These are phyloP conservation scores for Chromoteleia sp. DNA, from an alignment of 2,888 invertebrate genomes.

Conservation along the genomic window DNA sequence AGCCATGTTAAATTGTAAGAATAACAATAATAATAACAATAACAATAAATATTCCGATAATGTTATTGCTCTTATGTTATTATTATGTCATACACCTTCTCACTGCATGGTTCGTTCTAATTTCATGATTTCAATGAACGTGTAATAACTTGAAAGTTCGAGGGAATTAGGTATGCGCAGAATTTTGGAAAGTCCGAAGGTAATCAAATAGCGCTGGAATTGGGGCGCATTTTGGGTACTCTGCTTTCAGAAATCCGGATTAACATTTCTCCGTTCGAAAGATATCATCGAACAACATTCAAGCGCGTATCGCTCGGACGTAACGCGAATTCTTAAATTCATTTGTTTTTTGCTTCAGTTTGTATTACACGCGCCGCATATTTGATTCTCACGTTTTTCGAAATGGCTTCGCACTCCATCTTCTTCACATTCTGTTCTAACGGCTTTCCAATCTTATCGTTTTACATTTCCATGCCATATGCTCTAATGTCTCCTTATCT, in stretches of 20 bases:
- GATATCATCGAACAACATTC: conserved; percentile 29
- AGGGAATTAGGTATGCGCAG: conserved; percentile 7
- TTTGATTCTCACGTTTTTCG: conserved; percentile 31
- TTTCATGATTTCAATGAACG: background rate
- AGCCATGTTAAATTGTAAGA: too few species aligned
- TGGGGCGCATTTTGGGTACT: conserved; percentile 8
- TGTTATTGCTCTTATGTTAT: too few species aligned
- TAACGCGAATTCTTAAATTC: conserved; percentile 34
- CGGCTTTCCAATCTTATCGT: conserved; percentile 50
- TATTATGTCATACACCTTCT: too few species aligned
- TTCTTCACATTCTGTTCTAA: conserved; percentile 36
- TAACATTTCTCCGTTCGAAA: conserved; percentile 22
- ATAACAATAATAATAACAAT: too few species aligned
- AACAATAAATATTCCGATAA: too few species aligned
- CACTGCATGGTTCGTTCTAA: background rate
- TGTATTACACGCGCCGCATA: conserved; percentile 26
- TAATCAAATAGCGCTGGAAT: conserved; percentile 29
- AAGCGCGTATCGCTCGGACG: conserved; percentile 1
- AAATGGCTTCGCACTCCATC: conserved; percentile 27
- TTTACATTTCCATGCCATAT: conserved; percentile 35
- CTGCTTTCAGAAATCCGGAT: conserved; percentile 2
- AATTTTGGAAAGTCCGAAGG: conserved; percentile 5
- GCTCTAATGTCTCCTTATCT: conserved; percentile 32
- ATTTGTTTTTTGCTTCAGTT: conserved; percentile 29
- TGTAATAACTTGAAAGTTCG: conserved; percentile 7